Evolutionary conservation across 1,140 invertebrate genomes (phyloP), one percentile per base, ranked within the genome.

Genomic region (Lasioglossum albipes): DNA sequence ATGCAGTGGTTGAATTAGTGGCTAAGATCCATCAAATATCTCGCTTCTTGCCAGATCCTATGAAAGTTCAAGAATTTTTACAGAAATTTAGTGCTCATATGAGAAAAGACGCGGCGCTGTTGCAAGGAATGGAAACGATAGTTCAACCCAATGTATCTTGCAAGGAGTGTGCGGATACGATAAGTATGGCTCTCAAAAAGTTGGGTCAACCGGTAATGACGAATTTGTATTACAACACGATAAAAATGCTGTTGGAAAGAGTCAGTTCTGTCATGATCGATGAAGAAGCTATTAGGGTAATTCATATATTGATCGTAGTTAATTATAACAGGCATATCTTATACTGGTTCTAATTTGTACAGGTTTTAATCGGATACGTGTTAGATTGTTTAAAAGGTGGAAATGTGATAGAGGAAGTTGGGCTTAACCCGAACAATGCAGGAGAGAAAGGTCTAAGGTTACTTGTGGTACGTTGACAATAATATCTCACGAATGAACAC

Each of bases 221-320:
- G 1, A 99, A 99, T 94, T 91, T 98, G 45, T 98, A 99, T 90
- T 99, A 99, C 92, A 98, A 98, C 89, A 98, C 97, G 2, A 97
- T 99, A 87, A 99, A 99, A 94, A 97, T 98, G 95, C 91, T 99
- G 18, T 93, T 99, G 45, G 98, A 99, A 93, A 94, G 98, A 84
- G 97, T 98, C 18, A 98, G 98, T 59, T 98, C 98, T 0, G 97
- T 99, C 4, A 98, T 99, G 96, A 97, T 99, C 22, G 98, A 99
- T 91, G 96, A 96, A 84, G 95, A 97, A 80, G 97, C 98, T 0
- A 94, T 98, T 75, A 95, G 96, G 72, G 94, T 94, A 91, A 81
- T 86, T 86, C 69, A 54, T 18, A 9, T 57, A 16, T 52, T 73
- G 49, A 2, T 65, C 13, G 1, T 69, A 57, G 22, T 45, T 70